These are phyloP conservation scores for Pogonognathellus flavescens DNA, from an alignment of 1,140 invertebrate genomes.

Conservation along the genomic window DNA sequence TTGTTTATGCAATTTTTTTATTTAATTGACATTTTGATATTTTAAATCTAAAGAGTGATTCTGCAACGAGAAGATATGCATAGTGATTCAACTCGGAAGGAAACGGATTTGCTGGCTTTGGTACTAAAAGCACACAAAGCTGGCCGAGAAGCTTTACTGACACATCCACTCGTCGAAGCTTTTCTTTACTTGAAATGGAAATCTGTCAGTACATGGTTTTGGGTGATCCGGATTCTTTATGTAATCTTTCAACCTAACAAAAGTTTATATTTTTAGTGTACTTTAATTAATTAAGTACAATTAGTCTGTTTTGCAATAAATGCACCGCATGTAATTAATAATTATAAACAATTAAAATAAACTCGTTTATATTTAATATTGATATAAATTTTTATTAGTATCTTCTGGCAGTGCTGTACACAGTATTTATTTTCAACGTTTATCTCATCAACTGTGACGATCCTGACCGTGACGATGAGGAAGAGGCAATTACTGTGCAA, in stretches of 20 bases:
- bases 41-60: slow-evolving; percentile 1
- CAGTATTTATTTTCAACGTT: slow-evolving; percentile 56
- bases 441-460: slow-evolving; percentile 52
- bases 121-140: slow-evolving; percentile 51
- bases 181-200: slow-evolving; percentile 61
- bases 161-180: slow-evolving; percentile 60
- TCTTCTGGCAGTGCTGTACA: slow-evolving; percentile 50
- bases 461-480: background rate
- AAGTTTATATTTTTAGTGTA: too few species aligned
- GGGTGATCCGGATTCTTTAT: slow-evolving; percentile 37
- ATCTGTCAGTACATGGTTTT: slow-evolving; percentile 53
- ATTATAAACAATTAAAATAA: background rate
- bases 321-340: too few species aligned
- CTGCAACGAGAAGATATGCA: background rate
- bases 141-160: slow-evolving; percentile 53
- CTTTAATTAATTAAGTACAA: too few species aligned
- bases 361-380: background rate
- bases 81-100: background rate
- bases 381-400: slow-evolving; percentile 18
- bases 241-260: too few species aligned
- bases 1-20: too few species aligned
- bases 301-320: too few species aligned
- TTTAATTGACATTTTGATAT: background rate
- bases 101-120: slow-evolving; percentile 51
- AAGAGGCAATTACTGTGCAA: background rate